A percentile compares a stretch with the other conserved stretches of the same genome.
phyloP scores from a whole-genome alignment of 2,113 vertebrate genomes.

The Lonchura striata region DNA sequence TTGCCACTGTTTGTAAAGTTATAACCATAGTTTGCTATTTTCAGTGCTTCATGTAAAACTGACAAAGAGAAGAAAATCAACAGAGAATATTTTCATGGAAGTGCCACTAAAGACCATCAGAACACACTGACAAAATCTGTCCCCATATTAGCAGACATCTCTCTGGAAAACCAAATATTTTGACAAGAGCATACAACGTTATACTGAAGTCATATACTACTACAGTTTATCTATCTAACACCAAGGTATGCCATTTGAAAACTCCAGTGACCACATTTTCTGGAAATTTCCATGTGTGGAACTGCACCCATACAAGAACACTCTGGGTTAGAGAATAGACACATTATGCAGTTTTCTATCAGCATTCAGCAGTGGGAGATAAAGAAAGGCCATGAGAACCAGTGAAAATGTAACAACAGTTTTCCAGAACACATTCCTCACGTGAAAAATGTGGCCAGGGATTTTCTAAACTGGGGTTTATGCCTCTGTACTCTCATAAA shows the following conservation, averaged over 20 bases:
- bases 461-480: neutral
- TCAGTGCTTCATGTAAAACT: neutral
- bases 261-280: neutral
- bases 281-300: neutral
- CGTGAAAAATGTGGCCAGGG: neutral
- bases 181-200: neutral
- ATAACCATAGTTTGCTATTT: neutral
- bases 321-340: neutral
- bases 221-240: neutral
- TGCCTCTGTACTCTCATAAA: neutral
- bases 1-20: neutral
- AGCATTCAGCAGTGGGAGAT: neutral
- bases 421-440: neutral
- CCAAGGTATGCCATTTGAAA: neutral
- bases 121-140: neutral
- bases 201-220: neutral
- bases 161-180: neutral
- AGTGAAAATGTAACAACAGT: neutral
- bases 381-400: neutral
- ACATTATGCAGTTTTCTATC: neutral
- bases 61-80: neutral
- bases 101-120: neutral
- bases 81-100: neutral
- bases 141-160: neutral
- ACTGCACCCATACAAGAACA: neutral